Conservation (phyloP, 2,113 vertebrate species). For the Aphyosemion australe region DNA sequence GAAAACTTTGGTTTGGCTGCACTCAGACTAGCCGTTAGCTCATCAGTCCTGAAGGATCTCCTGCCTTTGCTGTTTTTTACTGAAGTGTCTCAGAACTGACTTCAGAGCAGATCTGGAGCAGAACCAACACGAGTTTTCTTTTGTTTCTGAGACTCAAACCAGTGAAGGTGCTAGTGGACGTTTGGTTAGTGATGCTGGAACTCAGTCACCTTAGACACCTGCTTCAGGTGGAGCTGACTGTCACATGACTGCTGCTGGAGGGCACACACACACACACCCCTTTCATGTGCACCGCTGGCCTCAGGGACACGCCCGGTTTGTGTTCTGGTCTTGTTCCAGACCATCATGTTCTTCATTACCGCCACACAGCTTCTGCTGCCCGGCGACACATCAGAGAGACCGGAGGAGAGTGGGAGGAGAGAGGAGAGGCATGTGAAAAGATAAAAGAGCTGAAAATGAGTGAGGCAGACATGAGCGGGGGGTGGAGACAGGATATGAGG, state of each 20-base stretch:
- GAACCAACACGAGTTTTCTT: background rate
- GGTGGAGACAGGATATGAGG: constrained; percentile 54
- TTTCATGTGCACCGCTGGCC: constrained; percentile 52
- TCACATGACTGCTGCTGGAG: constrained; percentile 9
- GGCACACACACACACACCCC: constrained; percentile 10
- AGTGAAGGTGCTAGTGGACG: background rate
- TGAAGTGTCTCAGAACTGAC: background rate
- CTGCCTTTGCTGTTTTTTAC: background rate
- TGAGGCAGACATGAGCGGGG: constrained; percentile 48
- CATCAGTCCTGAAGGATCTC: too few species aligned
- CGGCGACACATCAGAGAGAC: constrained; percentile 61
- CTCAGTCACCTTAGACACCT: constrained; percentile 1
- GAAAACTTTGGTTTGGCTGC: too few species aligned
- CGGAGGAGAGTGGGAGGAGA: constrained; percentile 42
- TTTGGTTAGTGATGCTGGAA: background rate
- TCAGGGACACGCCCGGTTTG: constrained; percentile 27
- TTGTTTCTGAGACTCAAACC: background rate
- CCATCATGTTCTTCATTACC: constrained; percentile 50
- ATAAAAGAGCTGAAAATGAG: constrained; percentile 63
- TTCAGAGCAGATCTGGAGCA: background rate
- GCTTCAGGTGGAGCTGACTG: constrained; percentile 11
- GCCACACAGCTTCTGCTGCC: constrained; percentile 47
- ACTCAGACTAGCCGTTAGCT: too few species aligned
- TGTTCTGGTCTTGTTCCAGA: constrained; percentile 26
- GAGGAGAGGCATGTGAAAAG: constrained; percentile 49